Evolutionary conservation across 2,113 vertebrate genomes (phyloP), one percentile per base, ranked within the genome.

Genomic region (Osmerus eperlanus): DNA sequence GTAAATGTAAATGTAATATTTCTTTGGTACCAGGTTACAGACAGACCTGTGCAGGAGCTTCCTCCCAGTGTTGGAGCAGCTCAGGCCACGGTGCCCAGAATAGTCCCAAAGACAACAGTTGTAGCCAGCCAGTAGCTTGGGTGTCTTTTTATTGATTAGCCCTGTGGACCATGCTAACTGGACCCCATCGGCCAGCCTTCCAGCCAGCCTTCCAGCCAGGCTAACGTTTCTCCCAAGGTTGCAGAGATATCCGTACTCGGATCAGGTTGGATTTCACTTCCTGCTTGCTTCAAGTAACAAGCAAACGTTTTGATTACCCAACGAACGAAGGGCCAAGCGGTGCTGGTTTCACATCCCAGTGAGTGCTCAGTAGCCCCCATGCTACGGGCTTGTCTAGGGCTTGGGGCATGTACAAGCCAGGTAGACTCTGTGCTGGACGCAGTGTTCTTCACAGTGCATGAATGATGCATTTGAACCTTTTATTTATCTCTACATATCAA

Each of bases 211-310:
- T 21, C 29, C 0, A 15, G 66, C 58, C 66, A 53, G 69, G 3
- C 70, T 73, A 59, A 54, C 6, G 3, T 72, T 70, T 70, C 64
- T 25, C 36, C 73, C 67, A 25, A 70, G 52, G 74, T 70, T 79
- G 60, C 82, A 78, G 79, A 73, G 13, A 23, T 61, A 67, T 70
- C 60, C 11, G 1, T 47, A 52, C 75, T 77, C 74, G 66, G 74
- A 63, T 47, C 52, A 78, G 74, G 77, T 86, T 74, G 62, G 59
- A 88, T 90, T 88, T 88, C 86, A 82, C 79, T 84, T 83, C 68
- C 74, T 53, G 54, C 67, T 70, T 81, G 79, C 82, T 83, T 88
- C 80, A 77, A 76, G 73, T 87, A 78, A 83, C 83, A 16, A 8
- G 28, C 41, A 19, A 36, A 21, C 8, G 25, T 78, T 82, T 80